Percentiles rank a stretch among this genome's conserved stretches.
These are phyloP conservation scores for Sapajus apella DNA, from an alignment of 2,113 vertebrate species.

Conservation along the genomic window DNA sequence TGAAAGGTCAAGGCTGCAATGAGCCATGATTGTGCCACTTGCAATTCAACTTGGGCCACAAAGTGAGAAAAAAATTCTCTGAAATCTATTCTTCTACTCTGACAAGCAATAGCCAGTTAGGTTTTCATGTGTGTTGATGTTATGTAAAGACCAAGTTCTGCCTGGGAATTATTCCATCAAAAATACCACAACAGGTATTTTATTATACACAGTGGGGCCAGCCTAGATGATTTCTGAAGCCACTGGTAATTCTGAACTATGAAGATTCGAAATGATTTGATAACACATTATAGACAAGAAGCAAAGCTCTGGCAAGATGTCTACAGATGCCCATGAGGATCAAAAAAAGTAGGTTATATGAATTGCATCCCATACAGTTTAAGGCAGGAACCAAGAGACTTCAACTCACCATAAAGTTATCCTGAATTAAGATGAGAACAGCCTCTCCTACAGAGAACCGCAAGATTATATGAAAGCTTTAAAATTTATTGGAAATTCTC, in stretches of 20 bases:
- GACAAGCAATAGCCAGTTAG: background rate
- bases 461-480: background rate
- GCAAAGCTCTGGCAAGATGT: background rate
- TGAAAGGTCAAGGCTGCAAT: no score
- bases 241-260: background rate
- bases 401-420: background rate
- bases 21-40: no score
- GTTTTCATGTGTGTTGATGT: background rate
- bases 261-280: background rate
- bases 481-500: no score
- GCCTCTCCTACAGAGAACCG: background rate
- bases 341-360: background rate
- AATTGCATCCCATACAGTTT: background rate
- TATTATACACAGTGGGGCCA: background rate
- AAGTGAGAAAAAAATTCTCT: background rate
- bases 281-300: background rate
- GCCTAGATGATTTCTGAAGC: background rate
- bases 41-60: no score
- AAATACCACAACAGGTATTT: background rate
- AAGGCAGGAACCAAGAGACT: background rate
- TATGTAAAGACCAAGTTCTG: background rate
- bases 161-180: background rate
- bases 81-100: constrained; percentile 6
- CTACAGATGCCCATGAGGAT: background rate
- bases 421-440: background rate